Evolutionary conservation across 2,888 invertebrate genomes (phyloP).

Genomic region (Branchellion lobata): DNA sequence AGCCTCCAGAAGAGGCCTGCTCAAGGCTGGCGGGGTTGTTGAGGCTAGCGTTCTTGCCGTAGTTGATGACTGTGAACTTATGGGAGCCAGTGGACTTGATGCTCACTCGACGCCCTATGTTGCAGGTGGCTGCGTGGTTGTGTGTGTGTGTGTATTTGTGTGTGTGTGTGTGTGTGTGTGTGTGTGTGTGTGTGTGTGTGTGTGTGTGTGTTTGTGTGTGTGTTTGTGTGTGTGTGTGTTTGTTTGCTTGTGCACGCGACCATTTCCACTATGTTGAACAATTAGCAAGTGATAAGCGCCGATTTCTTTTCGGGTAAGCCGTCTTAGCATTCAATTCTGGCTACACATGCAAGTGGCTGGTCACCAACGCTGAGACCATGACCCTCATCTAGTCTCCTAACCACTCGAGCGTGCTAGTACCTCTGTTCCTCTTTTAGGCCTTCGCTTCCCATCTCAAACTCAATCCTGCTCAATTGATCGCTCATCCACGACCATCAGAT

Average conservation of each 20-base stretch:
- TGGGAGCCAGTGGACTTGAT: slow-evolving; percentile 16
- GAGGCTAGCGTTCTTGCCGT: slow-evolving; percentile 19
- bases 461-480: too few species aligned
- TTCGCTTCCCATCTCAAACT: too few species aligned
- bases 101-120: background rate
- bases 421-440: too few species aligned
- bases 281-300: background rate
- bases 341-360: too few species aligned
- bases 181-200: slow-evolving; percentile 29
- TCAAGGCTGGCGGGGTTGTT: background rate
- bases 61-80: slow-evolving; percentile 42
- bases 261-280: background rate
- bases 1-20: background rate
- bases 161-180: slow-evolving; percentile 29
- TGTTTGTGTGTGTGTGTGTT: slow-evolving; percentile 19
- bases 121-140: background rate
- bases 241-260: background rate
- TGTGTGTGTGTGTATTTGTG: slow-evolving; percentile 13
- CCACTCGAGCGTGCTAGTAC: too few species aligned
- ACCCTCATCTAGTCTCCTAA: too few species aligned
- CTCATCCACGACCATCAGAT: too few species aligned
- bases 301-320: too few species aligned
- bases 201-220: slow-evolving; percentile 26
- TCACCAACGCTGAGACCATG: too few species aligned
- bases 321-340: too few species aligned